These are phyloP conservation scores for Pogonomyrmex barbatus DNA, from an alignment of 1,140 invertebrate species.

Conservation along the genomic window DNA sequence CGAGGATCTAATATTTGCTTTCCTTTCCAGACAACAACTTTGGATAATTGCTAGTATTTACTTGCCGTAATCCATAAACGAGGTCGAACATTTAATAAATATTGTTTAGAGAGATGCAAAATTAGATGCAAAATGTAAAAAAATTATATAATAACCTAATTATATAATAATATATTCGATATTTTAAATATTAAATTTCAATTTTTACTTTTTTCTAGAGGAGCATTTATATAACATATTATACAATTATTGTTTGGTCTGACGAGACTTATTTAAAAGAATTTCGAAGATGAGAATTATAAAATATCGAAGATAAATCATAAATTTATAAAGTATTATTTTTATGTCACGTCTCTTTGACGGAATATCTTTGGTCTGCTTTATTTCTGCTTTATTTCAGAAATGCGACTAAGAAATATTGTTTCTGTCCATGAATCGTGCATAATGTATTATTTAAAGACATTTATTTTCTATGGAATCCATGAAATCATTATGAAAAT, in stretches of 20 bases:
- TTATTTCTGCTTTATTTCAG: neutral
- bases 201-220: neutral
- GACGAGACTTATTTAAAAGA: neutral
- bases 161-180: neutral
- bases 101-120: neutral
- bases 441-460: neutral
- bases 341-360: neutral
- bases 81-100: neutral
- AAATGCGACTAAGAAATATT: conserved; percentile 2
- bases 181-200: neutral
- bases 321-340: neutral
- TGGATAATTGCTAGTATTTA: conserved; percentile 43
- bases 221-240: neutral
- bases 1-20: conserved; percentile 29
- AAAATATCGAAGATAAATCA: no score
- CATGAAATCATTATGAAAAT: neutral
- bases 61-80: conserved; percentile 34
- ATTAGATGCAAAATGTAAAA: neutral
- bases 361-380: neutral
- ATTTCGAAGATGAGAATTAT: neutral
- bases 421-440: neutral
- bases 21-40: conserved; percentile 59
- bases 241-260: neutral
- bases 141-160: neutral
- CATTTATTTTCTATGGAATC: conserved; percentile 25